phyloP scores from a whole-genome alignment of 2,113 vertebrate species.

The Hepsetus odoe region DNA sequence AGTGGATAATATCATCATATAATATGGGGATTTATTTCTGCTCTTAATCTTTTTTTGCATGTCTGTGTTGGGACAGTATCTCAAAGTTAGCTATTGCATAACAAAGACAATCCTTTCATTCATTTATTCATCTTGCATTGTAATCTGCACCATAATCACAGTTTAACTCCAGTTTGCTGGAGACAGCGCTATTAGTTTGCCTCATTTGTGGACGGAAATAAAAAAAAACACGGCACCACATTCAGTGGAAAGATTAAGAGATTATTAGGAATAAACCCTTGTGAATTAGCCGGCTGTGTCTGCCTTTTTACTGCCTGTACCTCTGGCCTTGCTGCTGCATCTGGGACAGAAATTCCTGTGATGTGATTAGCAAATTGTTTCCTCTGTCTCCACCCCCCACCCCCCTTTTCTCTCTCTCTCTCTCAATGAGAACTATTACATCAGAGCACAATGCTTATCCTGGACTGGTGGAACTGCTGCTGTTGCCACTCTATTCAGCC shows the following conservation, averaged over 20 bases:
- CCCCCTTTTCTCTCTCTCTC: not conserved
- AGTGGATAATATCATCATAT: not conserved
- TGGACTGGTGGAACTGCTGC: conserved; percentile 7
- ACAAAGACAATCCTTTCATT: not conserved
- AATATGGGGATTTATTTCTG: not conserved
- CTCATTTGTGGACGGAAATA: conserved; percentile 36
- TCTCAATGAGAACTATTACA: conserved; percentile 57
- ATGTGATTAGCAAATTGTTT: conserved; percentile 43
- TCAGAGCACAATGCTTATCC: conserved; percentile 48
- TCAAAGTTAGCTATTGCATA: conserved; percentile 7
- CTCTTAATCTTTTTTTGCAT: not conserved
- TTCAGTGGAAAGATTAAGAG: conserved; percentile 45
- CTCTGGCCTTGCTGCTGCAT: conserved; percentile 10
- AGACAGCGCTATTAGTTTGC: conserved; percentile 18
- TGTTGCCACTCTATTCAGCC: conserved; percentile 8
- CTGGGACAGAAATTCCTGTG: conserved; percentile 21
- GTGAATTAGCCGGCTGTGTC: conserved; percentile 50
- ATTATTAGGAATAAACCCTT: conserved; percentile 46
- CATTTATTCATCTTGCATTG: not conserved
- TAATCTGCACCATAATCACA: conserved; percentile 14
- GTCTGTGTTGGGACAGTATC: not conserved
- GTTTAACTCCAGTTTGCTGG: not conserved
- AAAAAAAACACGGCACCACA: not conserved
- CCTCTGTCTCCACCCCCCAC: not conserved
- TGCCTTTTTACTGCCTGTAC: conserved; percentile 23